phyloP scores from a whole-genome alignment of 1,140 invertebrate species.

The Platyscapa corneri region DNA sequence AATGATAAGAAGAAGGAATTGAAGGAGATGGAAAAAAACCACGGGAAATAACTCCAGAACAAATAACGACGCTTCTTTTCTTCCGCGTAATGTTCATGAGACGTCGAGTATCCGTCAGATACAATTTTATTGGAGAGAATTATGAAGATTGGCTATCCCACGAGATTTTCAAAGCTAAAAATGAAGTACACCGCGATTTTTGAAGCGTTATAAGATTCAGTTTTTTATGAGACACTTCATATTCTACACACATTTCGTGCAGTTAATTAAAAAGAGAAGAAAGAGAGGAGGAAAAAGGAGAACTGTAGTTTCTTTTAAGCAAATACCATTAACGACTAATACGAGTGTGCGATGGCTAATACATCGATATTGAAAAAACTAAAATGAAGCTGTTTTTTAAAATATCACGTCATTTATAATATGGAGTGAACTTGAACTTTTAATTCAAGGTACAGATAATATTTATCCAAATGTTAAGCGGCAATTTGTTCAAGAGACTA shows the following conservation, averaged over 20 bases:
- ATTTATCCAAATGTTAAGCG: no score
- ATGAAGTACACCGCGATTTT: conserved; percentile 8
- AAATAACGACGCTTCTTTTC: conserved; percentile 47
- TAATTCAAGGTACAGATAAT: no score
- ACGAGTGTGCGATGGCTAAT: no score
- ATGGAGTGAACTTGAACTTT: no score
- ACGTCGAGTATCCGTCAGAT: background rate
- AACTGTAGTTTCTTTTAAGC: no score
- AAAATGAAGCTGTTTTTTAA: no score
- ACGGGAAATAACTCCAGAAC: conserved; percentile 38
- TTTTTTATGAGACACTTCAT: background rate
- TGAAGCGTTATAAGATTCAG: conserved; percentile 19
- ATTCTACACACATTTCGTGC: background rate
- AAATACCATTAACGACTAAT: no score
- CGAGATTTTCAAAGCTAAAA: conserved; percentile 26
- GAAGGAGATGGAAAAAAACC: background rate
- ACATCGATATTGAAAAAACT: no score
- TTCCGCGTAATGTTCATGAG: conserved; percentile 26
- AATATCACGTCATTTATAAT: no score
- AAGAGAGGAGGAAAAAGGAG: no score
- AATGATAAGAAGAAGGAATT: background rate
- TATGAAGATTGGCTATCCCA: conserved; percentile 8
- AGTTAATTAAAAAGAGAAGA: no score
- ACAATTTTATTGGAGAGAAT: conserved; percentile 1
- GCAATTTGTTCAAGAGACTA: no score